Percentiles rank a stretch among this genome's conserved stretches.
phyloP scores from a whole-genome alignment of 2,113 vertebrate species.

The Macaca mulatta region DNA sequence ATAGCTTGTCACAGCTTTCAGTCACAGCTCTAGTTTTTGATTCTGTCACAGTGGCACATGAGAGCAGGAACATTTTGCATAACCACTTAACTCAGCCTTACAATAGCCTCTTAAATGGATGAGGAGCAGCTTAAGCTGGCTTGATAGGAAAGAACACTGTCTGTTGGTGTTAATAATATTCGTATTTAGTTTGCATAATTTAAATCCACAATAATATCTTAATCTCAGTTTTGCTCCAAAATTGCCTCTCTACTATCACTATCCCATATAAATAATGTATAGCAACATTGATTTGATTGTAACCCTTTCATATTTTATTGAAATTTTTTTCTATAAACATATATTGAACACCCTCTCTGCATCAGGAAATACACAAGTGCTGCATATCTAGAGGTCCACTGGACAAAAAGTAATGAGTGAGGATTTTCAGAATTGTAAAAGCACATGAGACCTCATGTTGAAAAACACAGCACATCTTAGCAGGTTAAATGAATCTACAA shows the following conservation, averaged over 20 bases:
- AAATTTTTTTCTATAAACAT: background rate
- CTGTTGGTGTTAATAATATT: background rate
- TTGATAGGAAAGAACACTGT: background rate
- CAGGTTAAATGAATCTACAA: background rate
- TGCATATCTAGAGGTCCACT: background rate
- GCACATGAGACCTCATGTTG: background rate
- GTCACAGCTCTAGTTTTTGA: background rate
- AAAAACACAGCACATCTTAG: background rate
- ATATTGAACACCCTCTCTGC: background rate
- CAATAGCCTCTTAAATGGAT: background rate
- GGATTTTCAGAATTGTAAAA: background rate
- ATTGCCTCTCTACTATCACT: background rate
- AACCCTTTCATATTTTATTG: background rate
- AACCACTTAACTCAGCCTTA: background rate
- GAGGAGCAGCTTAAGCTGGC: no score
- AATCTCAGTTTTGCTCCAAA: background rate
- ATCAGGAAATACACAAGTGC: background rate
- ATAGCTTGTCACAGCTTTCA: slow-evolving; percentile 37
- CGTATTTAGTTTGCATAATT: background rate
- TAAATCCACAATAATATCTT: background rate
- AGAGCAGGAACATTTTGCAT: background rate
- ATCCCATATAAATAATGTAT: background rate
- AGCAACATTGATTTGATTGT: background rate
- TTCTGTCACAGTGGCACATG: background rate
- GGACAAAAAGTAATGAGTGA: background rate